A percentile compares a stretch with the other conserved stretches of the same genome.
Conservation (phyloP, 2,113 vertebrate species). For the Podiceps cristatus region DNA sequence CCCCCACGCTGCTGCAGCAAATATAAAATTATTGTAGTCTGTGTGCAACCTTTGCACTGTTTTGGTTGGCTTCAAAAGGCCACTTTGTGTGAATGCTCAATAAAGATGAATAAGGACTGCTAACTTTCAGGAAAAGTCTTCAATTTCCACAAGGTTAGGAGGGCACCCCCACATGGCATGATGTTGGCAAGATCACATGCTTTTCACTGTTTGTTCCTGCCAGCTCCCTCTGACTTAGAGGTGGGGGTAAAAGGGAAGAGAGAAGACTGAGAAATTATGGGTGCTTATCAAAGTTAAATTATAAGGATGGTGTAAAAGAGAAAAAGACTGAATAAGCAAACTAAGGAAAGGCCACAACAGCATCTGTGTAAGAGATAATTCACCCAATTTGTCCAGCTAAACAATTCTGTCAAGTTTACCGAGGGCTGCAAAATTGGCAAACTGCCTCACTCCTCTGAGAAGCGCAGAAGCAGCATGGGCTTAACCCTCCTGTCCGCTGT, state of each 20-base stretch:
- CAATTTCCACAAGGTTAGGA: not conserved
- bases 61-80: not conserved
- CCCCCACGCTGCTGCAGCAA: not conserved
- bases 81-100: not conserved
- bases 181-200: not conserved
- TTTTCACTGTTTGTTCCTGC: not conserved
- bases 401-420: constrained; percentile 45
- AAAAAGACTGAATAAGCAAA: constrained; percentile 4
- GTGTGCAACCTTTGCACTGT: not conserved
- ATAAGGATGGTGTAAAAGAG: not conserved
- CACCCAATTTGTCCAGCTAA: constrained; percentile 44
- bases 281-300: not conserved
- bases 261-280: not conserved
- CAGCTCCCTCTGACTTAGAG: not conserved
- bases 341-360: not conserved
- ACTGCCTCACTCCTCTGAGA: not conserved
- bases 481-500: not conserved
- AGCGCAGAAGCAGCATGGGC: rapidly evolving
- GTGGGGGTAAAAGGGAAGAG: not conserved
- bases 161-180: not conserved
- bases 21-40: not conserved
- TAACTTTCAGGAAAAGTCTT: constrained; percentile 6
- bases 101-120: not conserved
- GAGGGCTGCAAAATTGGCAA: not conserved
- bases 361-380: constrained; percentile 35